Evolutionary conservation across 2,888 invertebrate species (phyloP).

Genomic region (Eretmocerus hayati): DNA sequence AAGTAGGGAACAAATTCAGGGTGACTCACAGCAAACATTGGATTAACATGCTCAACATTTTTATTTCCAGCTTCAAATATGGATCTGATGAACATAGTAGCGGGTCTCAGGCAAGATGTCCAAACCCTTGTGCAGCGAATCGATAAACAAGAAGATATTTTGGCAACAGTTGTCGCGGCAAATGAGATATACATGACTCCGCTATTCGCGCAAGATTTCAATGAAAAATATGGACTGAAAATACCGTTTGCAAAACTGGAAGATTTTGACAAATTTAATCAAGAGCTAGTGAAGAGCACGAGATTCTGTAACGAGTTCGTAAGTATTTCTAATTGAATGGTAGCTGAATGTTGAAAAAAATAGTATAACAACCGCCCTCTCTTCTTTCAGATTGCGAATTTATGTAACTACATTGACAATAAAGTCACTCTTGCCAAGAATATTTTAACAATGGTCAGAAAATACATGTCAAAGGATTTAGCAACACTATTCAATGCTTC

Average conservation of each 20-base stretch:
- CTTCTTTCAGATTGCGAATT: conserved; percentile 12
- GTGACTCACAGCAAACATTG: no score
- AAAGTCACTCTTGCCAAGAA: conserved; percentile 11
- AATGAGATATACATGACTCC: conserved; percentile 9
- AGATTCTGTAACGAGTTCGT: conserved; percentile 17
- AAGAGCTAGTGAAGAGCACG: conserved; percentile 5
- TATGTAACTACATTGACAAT: conserved; percentile 15
- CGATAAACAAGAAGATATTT: conserved; percentile 11
- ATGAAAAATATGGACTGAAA: conserved; percentile 10
- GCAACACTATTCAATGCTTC: conserved; percentile 11
- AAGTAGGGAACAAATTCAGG: no score
- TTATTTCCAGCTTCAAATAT: no score
- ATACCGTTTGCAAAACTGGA: conserved; percentile 8
- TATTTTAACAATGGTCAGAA: conserved; percentile 12
- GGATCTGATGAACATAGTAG: no score
- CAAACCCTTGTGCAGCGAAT: conserved; percentile 7
- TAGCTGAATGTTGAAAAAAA: not conserved
- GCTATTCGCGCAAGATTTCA: conserved; percentile 13
- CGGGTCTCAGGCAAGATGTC: no score
- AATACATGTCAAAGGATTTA: conserved; percentile 11
- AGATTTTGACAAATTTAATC: conserved; percentile 15
- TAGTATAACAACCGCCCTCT: no score
- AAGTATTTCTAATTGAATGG: conserved; percentile 3
- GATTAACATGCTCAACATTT: no score
- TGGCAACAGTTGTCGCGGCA: conserved; percentile 9